These are phyloP conservation scores for Lemur catta DNA, from an alignment of 2,797 vertebrate species.

Conservation along the genomic window DNA sequence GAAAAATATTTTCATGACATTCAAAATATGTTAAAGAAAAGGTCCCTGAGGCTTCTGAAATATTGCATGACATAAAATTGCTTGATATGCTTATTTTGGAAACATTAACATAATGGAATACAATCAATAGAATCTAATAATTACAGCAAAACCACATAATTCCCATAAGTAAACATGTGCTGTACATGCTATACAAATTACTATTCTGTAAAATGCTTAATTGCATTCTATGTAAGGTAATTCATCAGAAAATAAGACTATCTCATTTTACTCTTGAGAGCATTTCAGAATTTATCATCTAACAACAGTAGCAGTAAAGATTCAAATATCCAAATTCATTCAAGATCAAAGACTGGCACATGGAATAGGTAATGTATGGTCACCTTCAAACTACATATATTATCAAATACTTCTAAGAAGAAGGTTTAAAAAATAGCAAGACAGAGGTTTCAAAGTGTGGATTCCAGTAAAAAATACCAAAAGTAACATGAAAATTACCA, in stretches of 20 bases:
- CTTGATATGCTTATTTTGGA: constrained; percentile 80
- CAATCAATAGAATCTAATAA: constrained; percentile 82
- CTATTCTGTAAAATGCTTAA: constrained; percentile 78
- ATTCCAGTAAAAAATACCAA: neutral
- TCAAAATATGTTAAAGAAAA: constrained; percentile 67
- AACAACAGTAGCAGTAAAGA: constrained; percentile 23
- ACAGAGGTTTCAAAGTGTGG: neutral
- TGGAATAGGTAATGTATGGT: neutral
- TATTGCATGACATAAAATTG: constrained; percentile 73
- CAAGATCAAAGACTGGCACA: neutral
- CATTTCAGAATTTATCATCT: constrained; percentile 74
- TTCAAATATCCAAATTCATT: constrained; percentile 59
- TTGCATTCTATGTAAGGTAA: constrained; percentile 73
- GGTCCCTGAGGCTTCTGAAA: constrained; percentile 63
- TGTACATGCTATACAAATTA: constrained; percentile 77
- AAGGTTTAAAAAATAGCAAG: neutral
- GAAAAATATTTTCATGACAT: constrained; percentile 61
- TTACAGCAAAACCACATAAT: constrained; percentile 79
- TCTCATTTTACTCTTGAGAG: constrained; percentile 71
- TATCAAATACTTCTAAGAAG: neutral
- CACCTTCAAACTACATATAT: neutral
- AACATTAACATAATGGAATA: constrained; percentile 81
- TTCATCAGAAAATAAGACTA: constrained; percentile 79
- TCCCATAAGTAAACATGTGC: constrained; percentile 78
- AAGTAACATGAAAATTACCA: neutral